These are phyloP conservation scores for Drosophila nr. medialis DNA, from an alignment of 2,888 invertebrate genomes.

Conservation along the genomic window DNA sequence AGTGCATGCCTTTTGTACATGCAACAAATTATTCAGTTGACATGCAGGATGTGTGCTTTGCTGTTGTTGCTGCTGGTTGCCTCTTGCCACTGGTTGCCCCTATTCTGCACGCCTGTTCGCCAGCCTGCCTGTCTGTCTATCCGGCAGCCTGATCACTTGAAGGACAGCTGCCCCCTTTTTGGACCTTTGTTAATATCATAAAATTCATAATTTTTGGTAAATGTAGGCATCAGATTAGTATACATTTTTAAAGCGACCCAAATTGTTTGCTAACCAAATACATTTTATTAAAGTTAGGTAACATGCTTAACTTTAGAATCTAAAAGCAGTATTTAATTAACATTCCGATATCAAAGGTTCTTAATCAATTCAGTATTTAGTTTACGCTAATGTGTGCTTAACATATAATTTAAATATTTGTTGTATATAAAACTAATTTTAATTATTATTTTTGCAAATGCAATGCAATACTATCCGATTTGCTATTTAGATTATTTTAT, in stretches of 20 bases:
- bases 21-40: constrained; percentile 81
- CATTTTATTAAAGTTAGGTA: neutral
- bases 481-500: neutral
- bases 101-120: neutral
- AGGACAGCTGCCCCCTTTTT: constrained; percentile 12
- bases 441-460: neutral
- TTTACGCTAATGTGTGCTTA: neutral
- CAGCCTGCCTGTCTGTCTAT: constrained; percentile 12
- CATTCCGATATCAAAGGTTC: neutral
- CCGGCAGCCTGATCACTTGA: constrained; percentile 41
- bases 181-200: constrained; percentile 29
- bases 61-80: constrained; percentile 54
- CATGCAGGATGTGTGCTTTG: constrained; percentile 79
- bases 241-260: neutral
- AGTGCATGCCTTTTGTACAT: constrained; percentile 81
- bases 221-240: neutral
- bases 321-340: neutral
- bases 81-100: constrained; percentile 28
- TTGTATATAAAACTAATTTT: neutral
- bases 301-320: too few species aligned
- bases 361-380: neutral
- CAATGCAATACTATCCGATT: neutral
- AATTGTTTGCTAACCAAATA: neutral
- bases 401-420: neutral
- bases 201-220: constrained; percentile 32